Evolutionary conservation across 2,888 invertebrate genomes (phyloP).

Genomic region (Drosophila engyochracea): DNA sequence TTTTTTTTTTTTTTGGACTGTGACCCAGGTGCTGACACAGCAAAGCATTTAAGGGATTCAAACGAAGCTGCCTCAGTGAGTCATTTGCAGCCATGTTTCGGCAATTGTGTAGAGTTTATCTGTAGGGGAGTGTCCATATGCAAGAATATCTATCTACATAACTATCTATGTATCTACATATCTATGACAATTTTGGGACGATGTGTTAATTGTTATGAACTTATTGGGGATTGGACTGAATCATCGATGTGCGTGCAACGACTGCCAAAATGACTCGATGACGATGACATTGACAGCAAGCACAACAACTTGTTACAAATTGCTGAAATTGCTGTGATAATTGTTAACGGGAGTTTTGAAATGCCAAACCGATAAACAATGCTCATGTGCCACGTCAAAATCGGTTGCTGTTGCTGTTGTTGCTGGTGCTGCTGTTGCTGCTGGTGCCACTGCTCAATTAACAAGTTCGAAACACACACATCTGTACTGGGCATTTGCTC

Average conservation of each 20-base stretch:
- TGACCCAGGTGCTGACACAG: slow-evolving; percentile 58
- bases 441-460: slow-evolving; percentile 30
- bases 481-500: not conserved
- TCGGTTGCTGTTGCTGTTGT: slow-evolving; percentile 19
- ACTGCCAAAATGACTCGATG: slow-evolving; percentile 33
- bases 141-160: not conserved
- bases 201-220: slow-evolving; percentile 76
- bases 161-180: not conserved
- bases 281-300: slow-evolving; percentile 28
- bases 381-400: slow-evolving; percentile 29
- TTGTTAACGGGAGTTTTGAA: slow-evolving; percentile 54
- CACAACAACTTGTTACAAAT: slow-evolving; percentile 18
- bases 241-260: slow-evolving; percentile 60
- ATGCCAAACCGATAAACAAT: slow-evolving; percentile 38
- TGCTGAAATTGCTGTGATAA: slow-evolving; percentile 59
- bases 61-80: slow-evolving; percentile 28
- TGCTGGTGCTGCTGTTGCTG: not conserved
- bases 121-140: slow-evolving; percentile 31
- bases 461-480: slow-evolving; percentile 30
- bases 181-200: slow-evolving; percentile 45
- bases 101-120: slow-evolving; percentile 59
- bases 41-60: slow-evolving; percentile 24
- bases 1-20: not conserved
- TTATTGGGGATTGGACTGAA: slow-evolving; percentile 54
- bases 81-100: slow-evolving; percentile 42